Conservation (phyloP, 2,113 vertebrate genomes). For the Gracilinanus agilis region DNA sequence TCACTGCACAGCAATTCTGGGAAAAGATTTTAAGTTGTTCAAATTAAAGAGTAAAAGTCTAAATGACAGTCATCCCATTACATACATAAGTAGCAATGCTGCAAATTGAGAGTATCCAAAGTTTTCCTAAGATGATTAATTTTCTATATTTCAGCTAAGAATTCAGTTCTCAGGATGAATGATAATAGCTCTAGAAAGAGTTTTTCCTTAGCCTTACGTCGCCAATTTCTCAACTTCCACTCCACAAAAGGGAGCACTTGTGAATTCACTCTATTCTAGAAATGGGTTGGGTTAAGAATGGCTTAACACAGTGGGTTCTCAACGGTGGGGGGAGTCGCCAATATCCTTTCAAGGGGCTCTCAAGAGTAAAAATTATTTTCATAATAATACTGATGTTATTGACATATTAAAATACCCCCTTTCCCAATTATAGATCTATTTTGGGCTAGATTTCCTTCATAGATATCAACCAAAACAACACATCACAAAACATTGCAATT, state of each 20-base stretch:
- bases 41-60: neutral
- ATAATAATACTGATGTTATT: neutral
- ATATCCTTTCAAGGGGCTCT: neutral
- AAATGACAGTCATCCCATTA: neutral
- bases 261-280: neutral
- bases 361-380: neutral
- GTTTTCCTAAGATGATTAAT: neutral
- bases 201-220: neutral
- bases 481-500: neutral
- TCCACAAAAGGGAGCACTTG: neutral
- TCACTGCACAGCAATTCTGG: neutral
- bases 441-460: neutral
- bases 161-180: neutral
- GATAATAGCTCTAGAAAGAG: neutral
- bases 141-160: neutral
- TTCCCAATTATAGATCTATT: neutral
- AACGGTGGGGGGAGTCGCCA: no score
- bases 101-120: neutral
- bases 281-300: neutral
- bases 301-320: neutral
- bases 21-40: neutral
- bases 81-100: neutral
- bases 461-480: neutral
- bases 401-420: neutral
- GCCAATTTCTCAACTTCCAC: neutral